Percentiles rank a stretch among this genome's conserved stretches.
Evolutionary conservation across 2,888 invertebrate species (phyloP).

Genomic region (Calliopum simillimum): DNA sequence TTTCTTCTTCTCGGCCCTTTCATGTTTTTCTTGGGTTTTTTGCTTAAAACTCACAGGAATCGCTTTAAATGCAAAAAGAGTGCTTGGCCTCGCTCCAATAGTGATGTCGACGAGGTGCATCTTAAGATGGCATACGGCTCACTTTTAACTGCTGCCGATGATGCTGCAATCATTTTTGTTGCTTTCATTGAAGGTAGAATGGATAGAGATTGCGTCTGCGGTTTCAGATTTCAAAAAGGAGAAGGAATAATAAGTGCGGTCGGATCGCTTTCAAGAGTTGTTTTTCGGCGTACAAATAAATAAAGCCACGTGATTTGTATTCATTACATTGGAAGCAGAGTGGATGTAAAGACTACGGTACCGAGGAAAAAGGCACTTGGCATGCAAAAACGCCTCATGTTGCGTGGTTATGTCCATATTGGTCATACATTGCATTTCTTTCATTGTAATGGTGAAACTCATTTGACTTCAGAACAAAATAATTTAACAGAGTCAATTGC

Average conservation of each 20-base stretch:
- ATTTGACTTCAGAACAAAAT: no score
- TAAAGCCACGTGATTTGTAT: conserved; percentile 49
- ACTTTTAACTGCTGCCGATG: not conserved
- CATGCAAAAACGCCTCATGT: no score
- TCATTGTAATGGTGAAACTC: no score
- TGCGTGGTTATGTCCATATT: no score
- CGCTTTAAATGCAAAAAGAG: conserved; percentile 26
- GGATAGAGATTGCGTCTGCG: conserved; percentile 20
- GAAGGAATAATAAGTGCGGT: no score
- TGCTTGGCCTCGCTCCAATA: conserved; percentile 13
- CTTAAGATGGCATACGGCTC: conserved; percentile 12
- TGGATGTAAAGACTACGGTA: no score
- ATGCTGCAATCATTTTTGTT: not conserved
- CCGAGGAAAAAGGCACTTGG: no score
- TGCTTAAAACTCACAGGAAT: conserved; percentile 6
- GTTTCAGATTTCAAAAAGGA: conserved; percentile 28
- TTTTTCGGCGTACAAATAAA: conserved; percentile 41
- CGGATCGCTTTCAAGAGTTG: not conserved
- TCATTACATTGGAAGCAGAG: conserved; percentile 43
- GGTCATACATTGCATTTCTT: no score
- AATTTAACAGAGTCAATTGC: not conserved
- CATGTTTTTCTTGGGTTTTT: not conserved
- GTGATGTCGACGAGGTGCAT: not conserved
- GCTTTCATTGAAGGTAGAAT: conserved; percentile 1
- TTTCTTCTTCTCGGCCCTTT: not conserved